Evolutionary conservation across 2,888 invertebrate species (phyloP).

Genomic region (Spilarctia lutea): DNA sequence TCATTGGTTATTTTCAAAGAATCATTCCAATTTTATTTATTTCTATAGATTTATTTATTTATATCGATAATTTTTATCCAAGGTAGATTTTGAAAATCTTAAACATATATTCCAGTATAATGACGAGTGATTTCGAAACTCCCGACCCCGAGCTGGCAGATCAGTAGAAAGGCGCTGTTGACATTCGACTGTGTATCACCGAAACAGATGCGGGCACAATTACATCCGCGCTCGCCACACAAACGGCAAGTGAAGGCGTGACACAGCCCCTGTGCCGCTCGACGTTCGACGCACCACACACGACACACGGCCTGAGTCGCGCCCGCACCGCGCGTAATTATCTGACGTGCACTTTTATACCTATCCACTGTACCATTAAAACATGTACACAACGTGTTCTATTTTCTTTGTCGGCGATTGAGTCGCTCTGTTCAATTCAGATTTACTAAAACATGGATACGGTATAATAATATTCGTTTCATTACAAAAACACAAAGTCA

Average conservation of each 20-base stretch:
- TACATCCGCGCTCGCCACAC: slow-evolving; percentile 18
- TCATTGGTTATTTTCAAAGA: no score
- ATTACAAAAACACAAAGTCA: no score
- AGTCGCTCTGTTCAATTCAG: slow-evolving; percentile 1
- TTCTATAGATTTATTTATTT: no score
- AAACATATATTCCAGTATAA: no score
- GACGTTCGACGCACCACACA: background rate
- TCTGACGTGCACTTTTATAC: slow-evolving; percentile 13
- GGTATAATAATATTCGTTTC: no score
- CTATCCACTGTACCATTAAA: slow-evolving; percentile 7
- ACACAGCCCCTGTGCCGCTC: background rate
- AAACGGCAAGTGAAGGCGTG: background rate
- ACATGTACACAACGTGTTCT: slow-evolving; percentile 18
- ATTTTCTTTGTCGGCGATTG: slow-evolving; percentile 18
- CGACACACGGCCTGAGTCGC: background rate
- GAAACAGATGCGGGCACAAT: slow-evolving; percentile 26
- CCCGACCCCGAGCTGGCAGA: background rate
- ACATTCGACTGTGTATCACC: slow-evolving; percentile 16
- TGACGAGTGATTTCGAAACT: background rate
- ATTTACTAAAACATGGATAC: background rate
- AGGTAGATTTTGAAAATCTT: no score
- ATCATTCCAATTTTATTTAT: no score
- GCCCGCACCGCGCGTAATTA: slow-evolving; percentile 8
- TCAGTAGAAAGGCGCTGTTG: slow-evolving; percentile 17
- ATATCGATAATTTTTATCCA: no score